Conservation (phyloP, 1,140 invertebrate genomes). For the Metopolophium dirhodum region DNA sequence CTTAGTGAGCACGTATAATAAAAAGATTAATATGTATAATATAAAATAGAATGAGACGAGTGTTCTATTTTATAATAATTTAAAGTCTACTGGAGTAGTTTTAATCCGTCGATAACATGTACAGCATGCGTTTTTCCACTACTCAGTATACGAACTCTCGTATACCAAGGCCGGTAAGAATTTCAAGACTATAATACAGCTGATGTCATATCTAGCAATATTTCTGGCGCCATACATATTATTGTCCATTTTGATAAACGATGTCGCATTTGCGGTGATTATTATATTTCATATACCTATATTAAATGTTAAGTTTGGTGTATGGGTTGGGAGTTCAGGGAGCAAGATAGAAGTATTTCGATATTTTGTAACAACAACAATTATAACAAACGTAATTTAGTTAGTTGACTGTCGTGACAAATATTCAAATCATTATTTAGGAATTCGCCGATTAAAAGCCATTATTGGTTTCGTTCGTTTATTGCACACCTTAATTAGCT, state of each 20-base stretch:
- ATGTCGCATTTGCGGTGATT: background rate
- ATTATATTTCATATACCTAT: background rate
- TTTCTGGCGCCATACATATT: background rate
- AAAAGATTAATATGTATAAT: background rate
- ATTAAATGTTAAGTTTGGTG: background rate
- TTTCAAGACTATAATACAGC: background rate
- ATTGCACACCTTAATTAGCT: background rate
- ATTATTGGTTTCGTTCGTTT: background rate
- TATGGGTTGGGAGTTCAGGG: background rate
- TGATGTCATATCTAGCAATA: slow-evolving; percentile 6
- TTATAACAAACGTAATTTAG: background rate
- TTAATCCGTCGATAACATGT: background rate
- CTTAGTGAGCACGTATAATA: background rate
- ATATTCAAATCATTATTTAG: background rate
- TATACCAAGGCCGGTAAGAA: background rate
- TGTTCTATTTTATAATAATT: slow-evolving; percentile 17
- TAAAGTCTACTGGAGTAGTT: background rate
- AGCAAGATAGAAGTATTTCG: background rate
- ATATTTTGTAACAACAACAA: background rate
- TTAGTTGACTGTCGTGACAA: background rate
- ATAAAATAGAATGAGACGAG: background rate
- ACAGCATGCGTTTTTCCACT: background rate
- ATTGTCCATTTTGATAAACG: background rate
- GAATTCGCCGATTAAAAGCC: background rate
- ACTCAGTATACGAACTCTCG: background rate